phyloP scores from a whole-genome alignment of 2,888 invertebrate genomes.

The Meta bourneti region DNA sequence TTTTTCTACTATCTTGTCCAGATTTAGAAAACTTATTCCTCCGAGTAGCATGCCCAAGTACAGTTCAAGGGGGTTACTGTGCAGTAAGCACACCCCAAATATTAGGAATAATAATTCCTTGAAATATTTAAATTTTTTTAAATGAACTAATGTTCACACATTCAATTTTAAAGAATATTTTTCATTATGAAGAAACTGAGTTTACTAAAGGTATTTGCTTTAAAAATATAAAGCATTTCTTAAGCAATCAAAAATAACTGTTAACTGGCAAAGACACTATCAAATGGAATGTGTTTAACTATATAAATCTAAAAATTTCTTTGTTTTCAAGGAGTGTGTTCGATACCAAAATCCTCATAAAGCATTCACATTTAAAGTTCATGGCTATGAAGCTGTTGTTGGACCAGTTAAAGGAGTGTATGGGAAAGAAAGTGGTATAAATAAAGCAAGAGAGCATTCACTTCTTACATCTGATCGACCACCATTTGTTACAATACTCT shows the following conservation, averaged over 20 bases:
- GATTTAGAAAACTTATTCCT: no score
- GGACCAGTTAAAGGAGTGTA: conserved; percentile 91
- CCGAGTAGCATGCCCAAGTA: no score
- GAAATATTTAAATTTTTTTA: no score
- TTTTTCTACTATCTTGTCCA: no score
- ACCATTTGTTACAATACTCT: conserved; percentile 93
- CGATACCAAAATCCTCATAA: conserved; percentile 94
- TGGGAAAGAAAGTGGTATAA: conserved; percentile 81
- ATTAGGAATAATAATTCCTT: no score
- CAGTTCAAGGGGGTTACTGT: no score
- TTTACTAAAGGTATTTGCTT: no score
- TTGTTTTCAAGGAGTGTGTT: conserved; percentile 86
- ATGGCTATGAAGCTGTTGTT: conserved; percentile 91
- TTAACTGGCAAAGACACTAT: background rate
- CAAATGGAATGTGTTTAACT: background rate
- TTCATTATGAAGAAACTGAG: no score
- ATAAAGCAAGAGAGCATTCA: conserved; percentile 90
- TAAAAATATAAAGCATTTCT: no score
- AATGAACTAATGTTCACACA: no score
- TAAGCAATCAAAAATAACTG: background rate
- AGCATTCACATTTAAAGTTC: conserved; percentile 93
- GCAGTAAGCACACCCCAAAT: no score
- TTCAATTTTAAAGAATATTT: no score
- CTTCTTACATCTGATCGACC: conserved; percentile 91
- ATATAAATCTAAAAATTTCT: background rate